Percentiles rank a stretch among this genome's conserved stretches.
phyloP scores from a whole-genome alignment of 64 coral and sea anemone species.

The Pachyseris speciosa region DNA sequence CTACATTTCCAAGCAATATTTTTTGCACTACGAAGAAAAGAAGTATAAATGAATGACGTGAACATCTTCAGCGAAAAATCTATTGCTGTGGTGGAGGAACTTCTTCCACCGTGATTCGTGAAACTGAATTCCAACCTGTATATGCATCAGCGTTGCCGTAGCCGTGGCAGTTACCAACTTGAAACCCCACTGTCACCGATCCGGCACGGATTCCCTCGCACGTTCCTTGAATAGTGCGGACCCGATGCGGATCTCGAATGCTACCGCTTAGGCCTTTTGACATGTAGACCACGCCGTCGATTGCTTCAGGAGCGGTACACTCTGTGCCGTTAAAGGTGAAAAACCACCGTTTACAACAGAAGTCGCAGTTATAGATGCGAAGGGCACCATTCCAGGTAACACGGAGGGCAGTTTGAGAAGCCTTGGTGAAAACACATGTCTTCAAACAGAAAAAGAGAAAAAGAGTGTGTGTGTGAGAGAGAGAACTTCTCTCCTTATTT shows the following conservation, averaged over 20 bases:
- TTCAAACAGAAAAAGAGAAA: not conserved
- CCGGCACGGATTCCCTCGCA: conserved; percentile 6
- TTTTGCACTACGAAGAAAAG: too few species aligned
- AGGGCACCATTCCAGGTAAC: not conserved
- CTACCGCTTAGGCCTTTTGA: not conserved
- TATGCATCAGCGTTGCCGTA: not conserved
- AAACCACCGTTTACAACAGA: not conserved
- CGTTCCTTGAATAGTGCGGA: conserved; percentile 20
- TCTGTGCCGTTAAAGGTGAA: not conserved
- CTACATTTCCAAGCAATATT: too few species aligned
- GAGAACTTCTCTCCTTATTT: too few species aligned
- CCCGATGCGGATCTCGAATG: not conserved
- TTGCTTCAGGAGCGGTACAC: not conserved
- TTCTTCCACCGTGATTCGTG: conserved; percentile 20
- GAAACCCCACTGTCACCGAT: conserved; percentile 11
- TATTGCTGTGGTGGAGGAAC: conserved; percentile 18
- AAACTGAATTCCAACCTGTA: not conserved
- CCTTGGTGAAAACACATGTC: not conserved
- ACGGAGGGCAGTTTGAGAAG: not conserved
- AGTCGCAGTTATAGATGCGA: not conserved
- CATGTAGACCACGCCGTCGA: not conserved
- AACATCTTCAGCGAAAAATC: too few species aligned
- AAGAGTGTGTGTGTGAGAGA: too few species aligned
- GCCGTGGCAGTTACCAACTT: not conserved
- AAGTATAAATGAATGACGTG: too few species aligned